Conservation (phyloP, 2,888 invertebrate genomes). For the Leptodirus hochenwartii region DNA sequence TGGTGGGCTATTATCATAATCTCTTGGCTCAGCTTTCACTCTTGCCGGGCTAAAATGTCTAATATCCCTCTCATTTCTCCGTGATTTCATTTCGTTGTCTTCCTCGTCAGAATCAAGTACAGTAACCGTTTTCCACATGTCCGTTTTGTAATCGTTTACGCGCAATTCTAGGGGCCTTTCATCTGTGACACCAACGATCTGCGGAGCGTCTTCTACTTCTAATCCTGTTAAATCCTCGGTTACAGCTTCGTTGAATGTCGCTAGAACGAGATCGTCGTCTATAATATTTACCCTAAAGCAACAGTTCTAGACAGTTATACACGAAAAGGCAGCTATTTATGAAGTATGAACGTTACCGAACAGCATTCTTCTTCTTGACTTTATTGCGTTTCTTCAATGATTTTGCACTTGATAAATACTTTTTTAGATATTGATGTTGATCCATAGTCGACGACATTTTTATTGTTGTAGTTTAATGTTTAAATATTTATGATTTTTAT, state of each 20-base stretch:
- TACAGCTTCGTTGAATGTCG: conserved; percentile 41
- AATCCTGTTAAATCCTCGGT: conserved; percentile 50
- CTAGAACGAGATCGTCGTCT: conserved; percentile 59
- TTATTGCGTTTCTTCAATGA: conserved; percentile 42
- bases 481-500: too few species aligned
- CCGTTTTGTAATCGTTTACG: conserved; percentile 22
- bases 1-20: conserved; percentile 25
- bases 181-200: conserved; percentile 74
- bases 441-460: conserved; percentile 27
- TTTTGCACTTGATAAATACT: conserved; percentile 48
- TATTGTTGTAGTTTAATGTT: too few species aligned
- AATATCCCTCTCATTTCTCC: background rate
- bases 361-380: conserved; percentile 44
- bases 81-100: conserved; percentile 7
- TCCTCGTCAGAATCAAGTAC: background rate
- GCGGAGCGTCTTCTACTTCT: conserved; percentile 72
- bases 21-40: background rate
- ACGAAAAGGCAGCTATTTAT: conserved; percentile 5
- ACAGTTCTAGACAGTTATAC: conserved; percentile 6
- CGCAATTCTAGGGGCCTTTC: conserved; percentile 51
- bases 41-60: conserved; percentile 1
- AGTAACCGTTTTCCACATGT: conserved; percentile 21
- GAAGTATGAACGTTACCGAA: conserved; percentile 3
- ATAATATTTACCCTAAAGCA: conserved; percentile 56
- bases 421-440: conserved; percentile 65